Evolutionary conservation across 1,140 invertebrate genomes (phyloP).

Genomic region (Drosophila sproati): DNA sequence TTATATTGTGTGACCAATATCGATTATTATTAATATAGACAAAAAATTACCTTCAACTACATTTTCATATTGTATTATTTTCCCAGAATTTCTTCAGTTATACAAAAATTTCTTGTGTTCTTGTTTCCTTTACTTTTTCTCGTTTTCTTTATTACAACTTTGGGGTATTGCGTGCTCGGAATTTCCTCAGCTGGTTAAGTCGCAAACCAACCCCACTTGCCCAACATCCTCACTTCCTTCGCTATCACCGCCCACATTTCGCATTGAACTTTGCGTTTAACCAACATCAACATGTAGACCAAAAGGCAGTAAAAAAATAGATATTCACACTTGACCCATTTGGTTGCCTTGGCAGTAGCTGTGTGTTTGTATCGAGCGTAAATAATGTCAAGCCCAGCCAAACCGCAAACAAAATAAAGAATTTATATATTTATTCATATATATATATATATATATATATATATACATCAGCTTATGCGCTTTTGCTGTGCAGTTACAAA

Average conservation of each 20-base stretch:
- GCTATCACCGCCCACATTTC: conserved; percentile 36
- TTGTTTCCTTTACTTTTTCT: not conserved
- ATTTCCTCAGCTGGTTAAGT: conserved; percentile 1
- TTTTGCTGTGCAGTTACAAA: conserved; percentile 22
- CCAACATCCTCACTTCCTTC: not conserved
- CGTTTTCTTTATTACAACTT: conserved; percentile 20
- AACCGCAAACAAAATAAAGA: conserved; percentile 32
- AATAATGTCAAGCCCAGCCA: conserved; percentile 61
- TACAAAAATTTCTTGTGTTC: not conserved
- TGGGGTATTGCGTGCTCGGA: conserved; percentile 16
- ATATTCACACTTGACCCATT: conserved; percentile 70
- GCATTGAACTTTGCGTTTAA: conserved; percentile 49
- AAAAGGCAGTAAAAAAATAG: conserved; percentile 34
- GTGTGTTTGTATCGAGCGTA: conserved; percentile 30
- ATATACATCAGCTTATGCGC: conserved; percentile 17
- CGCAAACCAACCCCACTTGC: too few species aligned
- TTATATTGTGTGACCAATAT: too few species aligned
- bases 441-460: not conserved
- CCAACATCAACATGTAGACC: conserved; percentile 25
- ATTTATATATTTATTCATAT: conserved; percentile 48
- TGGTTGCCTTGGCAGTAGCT: conserved; percentile 37
- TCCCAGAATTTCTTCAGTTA: conserved; percentile 1
- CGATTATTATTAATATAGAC: too few species aligned
- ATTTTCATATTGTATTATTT: not conserved
- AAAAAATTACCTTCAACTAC: too few species aligned